Evolutionary conservation across 1,140 invertebrate genomes (phyloP).

Genomic region (Drosophila hydei): DNA sequence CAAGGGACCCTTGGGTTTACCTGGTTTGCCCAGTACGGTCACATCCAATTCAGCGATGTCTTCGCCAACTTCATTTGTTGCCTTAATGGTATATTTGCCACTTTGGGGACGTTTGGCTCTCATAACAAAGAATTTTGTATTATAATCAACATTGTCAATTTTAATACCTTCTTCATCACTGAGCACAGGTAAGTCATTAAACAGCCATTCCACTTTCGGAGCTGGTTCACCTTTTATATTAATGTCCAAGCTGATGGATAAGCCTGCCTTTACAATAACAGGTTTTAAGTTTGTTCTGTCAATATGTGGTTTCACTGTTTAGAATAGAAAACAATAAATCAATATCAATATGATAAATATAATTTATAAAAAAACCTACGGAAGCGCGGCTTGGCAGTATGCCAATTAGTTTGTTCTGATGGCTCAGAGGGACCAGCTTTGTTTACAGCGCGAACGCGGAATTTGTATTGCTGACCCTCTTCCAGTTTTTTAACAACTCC

Average conservation of each 20-base stretch:
- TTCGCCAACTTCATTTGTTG: conserved; percentile 96
- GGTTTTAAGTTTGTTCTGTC: conserved; percentile 95
- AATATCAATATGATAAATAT: not conserved
- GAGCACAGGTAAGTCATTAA: conserved; percentile 90
- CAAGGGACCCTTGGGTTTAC: conserved; percentile 93
- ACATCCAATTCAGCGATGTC: conserved; percentile 96
- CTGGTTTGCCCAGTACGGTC: conserved; percentile 93
- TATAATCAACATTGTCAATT: conserved; percentile 94
- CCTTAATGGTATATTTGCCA: conserved; percentile 96
- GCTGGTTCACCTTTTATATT: conserved; percentile 97
- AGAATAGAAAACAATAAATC: conserved; percentile 76
- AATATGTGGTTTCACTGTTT: conserved; percentile 94
- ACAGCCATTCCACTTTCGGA: conserved; percentile 94
- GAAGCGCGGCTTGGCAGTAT: conserved; percentile 96
- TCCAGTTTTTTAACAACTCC: conserved; percentile 94
- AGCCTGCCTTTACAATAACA: conserved; percentile 94
- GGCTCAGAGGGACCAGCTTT: conserved; percentile 98
- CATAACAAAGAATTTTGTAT: conserved; percentile 94
- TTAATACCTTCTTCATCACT: conserved; percentile 89
- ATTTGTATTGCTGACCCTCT: conserved; percentile 97
- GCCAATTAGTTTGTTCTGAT: conserved; percentile 96
- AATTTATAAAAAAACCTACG: conserved; percentile 86
- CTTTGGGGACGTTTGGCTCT: conserved; percentile 92
- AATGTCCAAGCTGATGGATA: conserved; percentile 95
- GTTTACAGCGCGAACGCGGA: conserved; percentile 96